These are phyloP conservation scores for Plutomurus gul DNA, from an alignment of 1,140 invertebrate genomes.

Conservation along the genomic window DNA sequence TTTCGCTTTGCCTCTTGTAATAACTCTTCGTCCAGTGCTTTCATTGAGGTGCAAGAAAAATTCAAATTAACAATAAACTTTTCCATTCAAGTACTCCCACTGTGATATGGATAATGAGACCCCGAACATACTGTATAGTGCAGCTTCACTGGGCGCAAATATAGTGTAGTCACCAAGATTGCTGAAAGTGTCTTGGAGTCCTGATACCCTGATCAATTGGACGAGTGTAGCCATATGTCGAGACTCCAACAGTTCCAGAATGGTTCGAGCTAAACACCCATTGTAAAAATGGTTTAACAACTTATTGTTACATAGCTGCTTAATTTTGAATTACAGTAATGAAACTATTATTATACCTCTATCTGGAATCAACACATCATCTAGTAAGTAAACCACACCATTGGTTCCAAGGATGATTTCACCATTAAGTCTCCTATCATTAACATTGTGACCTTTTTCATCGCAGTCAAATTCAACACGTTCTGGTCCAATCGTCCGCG, in stretches of 20 bases:
- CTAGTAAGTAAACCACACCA: constrained; percentile 60
- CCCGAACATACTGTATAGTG: constrained; percentile 58
- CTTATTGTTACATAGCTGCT: neutral
- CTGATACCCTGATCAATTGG: constrained; percentile 58
- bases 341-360: constrained; percentile 56
- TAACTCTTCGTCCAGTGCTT: constrained; percentile 56
- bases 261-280: constrained; percentile 58
- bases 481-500: constrained; percentile 56
- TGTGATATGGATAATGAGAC: neutral
- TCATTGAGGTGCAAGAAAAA: no score
- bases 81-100: neutral
- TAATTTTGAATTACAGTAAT: neutral
- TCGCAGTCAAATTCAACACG: constrained; percentile 59
- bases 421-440: constrained; percentile 55
- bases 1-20: constrained; percentile 56
- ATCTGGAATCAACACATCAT: constrained; percentile 60
- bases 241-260: constrained; percentile 58
- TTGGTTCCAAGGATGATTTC: constrained; percentile 59
- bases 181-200: constrained; percentile 59
- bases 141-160: constrained; percentile 63
- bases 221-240: constrained; percentile 58
- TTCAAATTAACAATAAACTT: neutral
- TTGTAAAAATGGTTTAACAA: no score
- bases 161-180: constrained; percentile 61
- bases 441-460: constrained; percentile 56